phyloP scores from a whole-genome alignment of 2,888 invertebrate genomes.

The Acleris cristana region DNA sequence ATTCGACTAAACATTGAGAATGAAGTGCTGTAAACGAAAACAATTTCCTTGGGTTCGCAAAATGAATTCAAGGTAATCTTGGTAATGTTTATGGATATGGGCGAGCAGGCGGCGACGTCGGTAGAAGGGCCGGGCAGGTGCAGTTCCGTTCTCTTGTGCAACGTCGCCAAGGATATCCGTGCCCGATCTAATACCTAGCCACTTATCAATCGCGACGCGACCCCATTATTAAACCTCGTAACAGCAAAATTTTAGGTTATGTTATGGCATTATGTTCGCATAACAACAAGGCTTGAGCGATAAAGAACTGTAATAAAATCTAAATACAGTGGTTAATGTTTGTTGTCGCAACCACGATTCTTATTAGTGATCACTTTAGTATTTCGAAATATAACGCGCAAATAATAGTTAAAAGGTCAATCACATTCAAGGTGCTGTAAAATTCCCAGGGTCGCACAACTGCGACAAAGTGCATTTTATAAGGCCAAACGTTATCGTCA shows the following conservation, averaged over 20 bases:
- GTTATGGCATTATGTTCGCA: neutral
- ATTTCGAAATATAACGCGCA: conserved; percentile 24
- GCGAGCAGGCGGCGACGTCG: conserved; percentile 4
- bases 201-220: neutral
- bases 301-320: conserved; percentile 2
- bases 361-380: conserved; percentile 27
- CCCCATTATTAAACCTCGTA: neutral
- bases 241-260: neutral
- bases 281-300: neutral
- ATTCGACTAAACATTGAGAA: neutral
- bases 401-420: conserved; percentile 29
- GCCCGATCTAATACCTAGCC: conserved; percentile 13
- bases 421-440: conserved; percentile 22
- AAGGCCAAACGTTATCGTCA: conserved; percentile 2
- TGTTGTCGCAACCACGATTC: conserved; percentile 28
- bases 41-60: neutral
- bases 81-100: conserved; percentile 22
- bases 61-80: conserved; percentile 16
- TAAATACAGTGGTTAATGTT: conserved; percentile 1
- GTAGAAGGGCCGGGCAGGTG: conserved; percentile 13
- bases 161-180: conserved; percentile 35
- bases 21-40: neutral
- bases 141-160: conserved; percentile 36
- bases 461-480: conserved; percentile 18
- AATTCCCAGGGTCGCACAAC: conserved; percentile 7